Conservation (phyloP, 2,888 invertebrate species). For the Philereme vetulata region DNA sequence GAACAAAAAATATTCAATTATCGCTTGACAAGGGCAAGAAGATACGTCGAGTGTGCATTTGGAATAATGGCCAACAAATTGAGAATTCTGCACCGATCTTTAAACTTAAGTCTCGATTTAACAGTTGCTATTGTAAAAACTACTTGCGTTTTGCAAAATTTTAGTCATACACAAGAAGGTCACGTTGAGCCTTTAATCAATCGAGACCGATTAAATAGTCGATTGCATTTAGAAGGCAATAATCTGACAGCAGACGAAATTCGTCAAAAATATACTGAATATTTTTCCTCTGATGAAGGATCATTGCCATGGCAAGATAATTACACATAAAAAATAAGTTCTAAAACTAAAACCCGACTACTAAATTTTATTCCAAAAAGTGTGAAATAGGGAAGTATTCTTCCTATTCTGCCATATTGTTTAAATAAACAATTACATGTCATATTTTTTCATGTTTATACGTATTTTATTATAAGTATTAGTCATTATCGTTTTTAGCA, state of each 20-base stretch:
- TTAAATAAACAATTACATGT: too few relatives aligned
- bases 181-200: conserved; percentile 40
- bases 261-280: conserved; percentile 40
- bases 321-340: conserved; percentile 26
- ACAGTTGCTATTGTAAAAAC: conserved; percentile 38
- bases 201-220: conserved; percentile 32
- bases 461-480: too few relatives aligned
- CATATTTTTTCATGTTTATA: too few relatives aligned
- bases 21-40: conserved; percentile 24
- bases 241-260: too few relatives aligned
- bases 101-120: conserved; percentile 26
- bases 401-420: too few relatives aligned
- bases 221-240: conserved; percentile 22
- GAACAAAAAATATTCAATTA: conserved; percentile 17
- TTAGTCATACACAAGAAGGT: conserved; percentile 35
- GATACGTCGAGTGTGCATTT: conserved; percentile 33
- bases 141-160: conserved; percentile 31
- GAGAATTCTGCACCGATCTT: conserved; percentile 35
- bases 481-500: too few relatives aligned
- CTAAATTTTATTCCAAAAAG: too few relatives aligned
- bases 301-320: conserved; percentile 35
- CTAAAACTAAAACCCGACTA: too few relatives aligned
- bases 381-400: too few relatives aligned
- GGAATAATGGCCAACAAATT: conserved; percentile 37
- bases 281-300: conserved; percentile 40